Evolutionary conservation across 1,140 invertebrate genomes (phyloP).

Genomic region (Pararge aegeria): DNA sequence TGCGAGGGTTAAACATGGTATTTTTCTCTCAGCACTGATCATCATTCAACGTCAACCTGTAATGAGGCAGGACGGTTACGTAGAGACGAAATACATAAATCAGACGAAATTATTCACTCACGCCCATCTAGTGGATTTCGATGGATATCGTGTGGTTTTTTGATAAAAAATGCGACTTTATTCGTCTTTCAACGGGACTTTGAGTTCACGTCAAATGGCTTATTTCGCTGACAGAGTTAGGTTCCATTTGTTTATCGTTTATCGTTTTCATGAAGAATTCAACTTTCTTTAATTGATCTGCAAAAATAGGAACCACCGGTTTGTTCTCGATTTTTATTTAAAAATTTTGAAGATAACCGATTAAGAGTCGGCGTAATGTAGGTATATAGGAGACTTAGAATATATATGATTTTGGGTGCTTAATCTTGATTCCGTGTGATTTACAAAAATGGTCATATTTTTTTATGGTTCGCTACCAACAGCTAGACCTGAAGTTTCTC

Average conservation of each 20-base stretch:
- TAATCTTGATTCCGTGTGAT: too few species aligned
- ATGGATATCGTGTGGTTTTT: constrained; percentile 13
- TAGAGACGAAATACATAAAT: constrained; percentile 62
- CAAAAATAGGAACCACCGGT: not conserved
- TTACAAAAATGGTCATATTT: too few species aligned
- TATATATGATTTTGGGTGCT: too few species aligned
- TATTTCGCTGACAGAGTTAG: constrained; percentile 13
- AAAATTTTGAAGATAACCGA: too few species aligned
- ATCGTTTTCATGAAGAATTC: not conserved
- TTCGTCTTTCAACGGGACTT: constrained; percentile 15
- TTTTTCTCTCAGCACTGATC: constrained; percentile 54
- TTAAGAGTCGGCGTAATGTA: too few species aligned
- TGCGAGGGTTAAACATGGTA: constrained; percentile 51
- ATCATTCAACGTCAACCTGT: constrained; percentile 68
- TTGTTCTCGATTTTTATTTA: not conserved
- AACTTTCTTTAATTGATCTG: not conserved
- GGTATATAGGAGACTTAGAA: too few species aligned
- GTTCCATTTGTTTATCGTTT: not conserved
- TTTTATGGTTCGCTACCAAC: too few species aligned
- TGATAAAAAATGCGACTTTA: constrained; percentile 24
- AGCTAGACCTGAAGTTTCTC: too few species aligned
- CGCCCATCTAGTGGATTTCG: constrained; percentile 44
- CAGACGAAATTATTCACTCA: constrained; percentile 63
- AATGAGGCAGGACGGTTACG: constrained; percentile 63
- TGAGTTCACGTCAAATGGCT: constrained; percentile 11